These are phyloP conservation scores for Sceliomorpha sp. DNA, from an alignment of 2,888 invertebrate species.

Conservation along the genomic window DNA sequence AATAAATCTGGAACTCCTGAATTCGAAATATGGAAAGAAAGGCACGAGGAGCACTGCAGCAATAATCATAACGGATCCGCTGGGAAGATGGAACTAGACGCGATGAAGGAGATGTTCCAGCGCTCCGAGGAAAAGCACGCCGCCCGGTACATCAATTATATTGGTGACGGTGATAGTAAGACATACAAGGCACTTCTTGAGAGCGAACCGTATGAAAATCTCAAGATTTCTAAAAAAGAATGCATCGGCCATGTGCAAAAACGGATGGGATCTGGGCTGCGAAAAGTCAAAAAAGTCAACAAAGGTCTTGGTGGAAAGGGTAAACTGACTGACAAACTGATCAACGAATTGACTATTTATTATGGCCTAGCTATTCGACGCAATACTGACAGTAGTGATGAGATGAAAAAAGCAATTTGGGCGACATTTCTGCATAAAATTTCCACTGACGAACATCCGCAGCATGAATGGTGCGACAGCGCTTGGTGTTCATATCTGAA, in stretches of 20 bases:
- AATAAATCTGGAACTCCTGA: constrained; percentile 46
- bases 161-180: constrained; percentile 55
- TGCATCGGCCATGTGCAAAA: constrained; percentile 32
- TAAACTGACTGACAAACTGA: constrained; percentile 50
- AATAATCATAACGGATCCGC: constrained; percentile 58
- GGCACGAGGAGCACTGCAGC: constrained; percentile 49
- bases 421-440: constrained; percentile 45
- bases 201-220: constrained; percentile 19
- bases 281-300: constrained; percentile 35
- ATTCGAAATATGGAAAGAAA: constrained; percentile 50
- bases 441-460: constrained; percentile 39
- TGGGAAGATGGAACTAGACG: constrained; percentile 57
- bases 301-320: constrained; percentile 37
- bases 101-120: constrained; percentile 57
- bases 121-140: constrained; percentile 42
- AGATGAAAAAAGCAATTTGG: constrained; percentile 38
- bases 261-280: constrained; percentile 34
- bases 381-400: constrained; percentile 26
- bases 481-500: constrained; percentile 49
- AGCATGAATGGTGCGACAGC: constrained; percentile 40
- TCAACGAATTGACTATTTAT: constrained; percentile 38
- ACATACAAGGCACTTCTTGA: constrained; percentile 41
- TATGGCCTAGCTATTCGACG: constrained; percentile 43
- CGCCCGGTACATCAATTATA: constrained; percentile 52
- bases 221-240: constrained; percentile 24